Conservation (phyloP, 2,888 invertebrate species). For the Oscheius sp. region DNA sequence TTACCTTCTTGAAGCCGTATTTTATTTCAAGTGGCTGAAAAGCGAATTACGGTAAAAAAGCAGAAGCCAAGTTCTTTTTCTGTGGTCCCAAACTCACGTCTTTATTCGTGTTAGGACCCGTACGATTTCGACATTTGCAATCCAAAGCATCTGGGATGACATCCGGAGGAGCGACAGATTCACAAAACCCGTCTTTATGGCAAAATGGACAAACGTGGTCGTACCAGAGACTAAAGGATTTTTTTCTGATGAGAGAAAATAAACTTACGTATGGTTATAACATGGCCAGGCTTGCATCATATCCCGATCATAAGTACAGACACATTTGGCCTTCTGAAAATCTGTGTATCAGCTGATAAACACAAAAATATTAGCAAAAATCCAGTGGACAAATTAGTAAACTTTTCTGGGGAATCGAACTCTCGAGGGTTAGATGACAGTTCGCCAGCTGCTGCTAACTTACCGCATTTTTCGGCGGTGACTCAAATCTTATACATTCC, state of each 20-base stretch:
- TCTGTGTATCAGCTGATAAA: no score
- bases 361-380: no score
- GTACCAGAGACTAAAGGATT: constrained; percentile 57
- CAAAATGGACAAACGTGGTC: constrained; percentile 61
- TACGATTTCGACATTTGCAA: constrained; percentile 60
- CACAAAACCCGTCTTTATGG: constrained; percentile 58
- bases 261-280: constrained; percentile 53
- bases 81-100: constrained; percentile 42
- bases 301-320: constrained; percentile 59
- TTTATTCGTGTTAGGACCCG: constrained; percentile 39
- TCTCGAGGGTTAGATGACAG: no score
- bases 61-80: not conserved
- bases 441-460: no score
- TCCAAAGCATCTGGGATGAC: constrained; percentile 40
- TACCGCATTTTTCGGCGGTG: constrained; percentile 56
- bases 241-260: not conserved
- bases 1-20: constrained; percentile 54
- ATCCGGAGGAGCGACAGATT: constrained; percentile 42
- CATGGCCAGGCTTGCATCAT: constrained; percentile 62
- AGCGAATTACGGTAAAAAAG: not conserved
- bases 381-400: no score
- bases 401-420: no score
- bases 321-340: constrained; percentile 58
- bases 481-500: constrained; percentile 65
- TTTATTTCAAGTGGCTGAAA: constrained; percentile 49